phyloP scores from a whole-genome alignment of 1,140 invertebrate genomes.

The Coenobita brevimanus region DNA sequence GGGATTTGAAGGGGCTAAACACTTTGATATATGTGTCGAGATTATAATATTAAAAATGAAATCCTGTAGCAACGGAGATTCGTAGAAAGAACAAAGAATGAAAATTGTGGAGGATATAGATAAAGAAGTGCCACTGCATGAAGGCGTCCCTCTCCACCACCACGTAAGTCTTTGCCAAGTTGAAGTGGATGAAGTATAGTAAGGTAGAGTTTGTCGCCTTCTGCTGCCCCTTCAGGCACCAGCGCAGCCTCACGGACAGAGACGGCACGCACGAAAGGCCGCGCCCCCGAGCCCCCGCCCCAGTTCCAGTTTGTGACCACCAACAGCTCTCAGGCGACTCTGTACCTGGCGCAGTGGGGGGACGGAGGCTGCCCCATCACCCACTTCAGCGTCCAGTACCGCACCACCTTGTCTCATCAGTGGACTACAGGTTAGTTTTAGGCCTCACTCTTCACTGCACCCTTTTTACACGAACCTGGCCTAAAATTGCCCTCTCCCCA shows the following conservation, averaged over 20 bases:
- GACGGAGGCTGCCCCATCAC: slow-evolving; percentile 96
- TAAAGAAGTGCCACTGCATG: too few relatives aligned
- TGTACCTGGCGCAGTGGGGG: slow-evolving; percentile 93
- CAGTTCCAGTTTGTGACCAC: slow-evolving; percentile 91
- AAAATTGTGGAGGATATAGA: too few relatives aligned
- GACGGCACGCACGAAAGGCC: slow-evolving; percentile 88
- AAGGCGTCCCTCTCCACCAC: too few relatives aligned
- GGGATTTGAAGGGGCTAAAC: too few relatives aligned
- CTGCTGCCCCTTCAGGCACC: slow-evolving; percentile 78
- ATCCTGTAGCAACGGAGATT: too few relatives aligned
- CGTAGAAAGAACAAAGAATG: too few relatives aligned
- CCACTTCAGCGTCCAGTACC: slow-evolving; percentile 94
- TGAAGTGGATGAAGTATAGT: background rate
- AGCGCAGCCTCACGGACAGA: slow-evolving; percentile 89
- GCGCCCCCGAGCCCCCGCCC: slow-evolving; percentile 89
- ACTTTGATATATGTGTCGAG: too few relatives aligned
- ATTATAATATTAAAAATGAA: too few relatives aligned
- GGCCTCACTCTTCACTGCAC: too few relatives aligned
- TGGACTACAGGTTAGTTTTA: slow-evolving; percentile 43
- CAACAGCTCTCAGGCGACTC: slow-evolving; percentile 90
- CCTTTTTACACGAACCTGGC: too few relatives aligned
- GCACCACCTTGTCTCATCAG: background rate
- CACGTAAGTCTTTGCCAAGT: background rate
- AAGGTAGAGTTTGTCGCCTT: background rate
- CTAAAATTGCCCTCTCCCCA: too few relatives aligned